Evolutionary conservation across 2,113 vertebrate species (phyloP).

Genomic region (Recurvirostra avosetta): DNA sequence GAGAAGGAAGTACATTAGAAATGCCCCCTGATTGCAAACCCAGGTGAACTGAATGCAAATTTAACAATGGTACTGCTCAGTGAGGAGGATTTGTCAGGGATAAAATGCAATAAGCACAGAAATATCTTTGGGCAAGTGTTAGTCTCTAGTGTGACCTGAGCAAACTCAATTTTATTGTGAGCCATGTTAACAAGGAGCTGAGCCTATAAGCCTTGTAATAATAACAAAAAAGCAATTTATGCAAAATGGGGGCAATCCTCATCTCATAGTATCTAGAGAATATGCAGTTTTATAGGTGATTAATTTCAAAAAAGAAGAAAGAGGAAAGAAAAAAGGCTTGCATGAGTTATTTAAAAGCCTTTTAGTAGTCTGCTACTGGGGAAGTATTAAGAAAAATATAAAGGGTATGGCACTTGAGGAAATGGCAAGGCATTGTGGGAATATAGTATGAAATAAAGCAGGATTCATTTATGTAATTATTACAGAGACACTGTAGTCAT

Average conservation of each 20-base stretch:
- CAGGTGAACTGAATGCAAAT: neutral
- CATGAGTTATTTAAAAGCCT: constrained; percentile 34
- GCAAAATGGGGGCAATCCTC: constrained; percentile 35
- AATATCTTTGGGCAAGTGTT: constrained; percentile 32
- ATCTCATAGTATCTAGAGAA: constrained; percentile 9
- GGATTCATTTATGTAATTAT: constrained; percentile 4
- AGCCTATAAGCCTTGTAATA: constrained; percentile 12
- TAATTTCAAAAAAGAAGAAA: neutral
- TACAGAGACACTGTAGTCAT: neutral
- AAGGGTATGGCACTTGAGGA: neutral
- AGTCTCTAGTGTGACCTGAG: constrained; percentile 21
- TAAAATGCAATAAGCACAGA: constrained; percentile 21
- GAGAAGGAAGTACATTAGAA: neutral
- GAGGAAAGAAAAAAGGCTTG: neutral
- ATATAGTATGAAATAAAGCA: neutral
- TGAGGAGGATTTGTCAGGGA: neutral
- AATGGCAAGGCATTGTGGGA: neutral
- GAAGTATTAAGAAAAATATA: constrained; percentile 11
- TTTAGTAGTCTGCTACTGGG: neutral
- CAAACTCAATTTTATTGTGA: constrained; percentile 31
- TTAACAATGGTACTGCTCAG: neutral
- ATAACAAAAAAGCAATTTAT: constrained; percentile 49
- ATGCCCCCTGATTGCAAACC: neutral
- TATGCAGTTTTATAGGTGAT: constrained; percentile 27
- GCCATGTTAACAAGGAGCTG: constrained; percentile 16